These are phyloP conservation scores for Hetaerina americana DNA, from an alignment of 1,140 invertebrate genomes.

Conservation along the genomic window DNA sequence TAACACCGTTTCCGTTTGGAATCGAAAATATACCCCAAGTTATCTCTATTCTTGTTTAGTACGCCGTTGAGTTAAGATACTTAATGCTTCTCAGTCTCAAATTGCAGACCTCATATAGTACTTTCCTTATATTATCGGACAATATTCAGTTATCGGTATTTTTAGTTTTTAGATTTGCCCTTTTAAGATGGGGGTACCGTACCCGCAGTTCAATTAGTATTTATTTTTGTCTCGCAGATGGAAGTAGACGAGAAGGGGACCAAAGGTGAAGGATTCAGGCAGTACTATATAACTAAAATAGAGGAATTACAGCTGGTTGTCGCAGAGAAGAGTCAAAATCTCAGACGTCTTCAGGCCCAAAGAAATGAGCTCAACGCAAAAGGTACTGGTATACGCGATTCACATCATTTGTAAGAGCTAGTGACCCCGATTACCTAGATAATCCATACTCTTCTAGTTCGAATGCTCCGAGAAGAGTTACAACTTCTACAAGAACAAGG, in stretches of 20 bases:
- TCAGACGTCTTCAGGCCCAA: slow-evolving; percentile 93
- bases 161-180: no score
- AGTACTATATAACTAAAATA: slow-evolving; percentile 94
- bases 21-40: no score
- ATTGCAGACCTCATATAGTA: no score
- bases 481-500: slow-evolving; percentile 98
- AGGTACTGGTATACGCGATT: no score
- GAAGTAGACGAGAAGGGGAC: slow-evolving; percentile 58
- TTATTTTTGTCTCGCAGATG: slow-evolving; percentile 48
- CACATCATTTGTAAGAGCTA: neutral
- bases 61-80: no score
- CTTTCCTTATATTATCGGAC: no score
- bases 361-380: slow-evolving; percentile 99
- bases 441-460: slow-evolving; percentile 44
- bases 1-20: no score
- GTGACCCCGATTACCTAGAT: neutral
- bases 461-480: slow-evolving; percentile 94
- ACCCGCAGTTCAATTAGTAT: slow-evolving; percentile 16
- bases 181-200: no score
- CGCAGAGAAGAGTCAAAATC: slow-evolving; percentile 94
- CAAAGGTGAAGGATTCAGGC: slow-evolving; percentile 77
- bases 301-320: slow-evolving; percentile 92
- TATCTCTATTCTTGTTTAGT: no score
- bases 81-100: no score
- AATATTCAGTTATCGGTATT: no score